Evolutionary conservation across 1,140 invertebrate species (phyloP), one percentile per base, ranked within the genome.

Genomic region (Uloborus diversus): DNA sequence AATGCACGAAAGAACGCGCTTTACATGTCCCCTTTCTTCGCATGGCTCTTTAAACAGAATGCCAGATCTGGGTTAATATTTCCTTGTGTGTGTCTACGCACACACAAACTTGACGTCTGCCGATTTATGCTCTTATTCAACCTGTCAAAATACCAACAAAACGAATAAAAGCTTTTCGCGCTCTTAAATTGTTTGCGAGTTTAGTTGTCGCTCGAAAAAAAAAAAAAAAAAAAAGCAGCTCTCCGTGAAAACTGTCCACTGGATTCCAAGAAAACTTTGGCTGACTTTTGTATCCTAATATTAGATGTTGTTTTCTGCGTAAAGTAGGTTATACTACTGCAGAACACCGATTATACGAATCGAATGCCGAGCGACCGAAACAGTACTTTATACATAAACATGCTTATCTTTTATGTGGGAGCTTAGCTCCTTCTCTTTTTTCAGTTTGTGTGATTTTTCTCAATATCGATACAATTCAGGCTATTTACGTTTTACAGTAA

Each of bases 61-160:
- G 17, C 37, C 17, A 42, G 17, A 64, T 35, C 32, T 64, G 61
- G 61, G 61, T 64, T 64, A 64, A 20, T 35, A 14, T 64, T 64
- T 64, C 33, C 33, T 37, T 64, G 32, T 14, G 17, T 35, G 32
- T 2, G 4, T 35, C 11, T 62, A 17, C 20, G n/a, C 33, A 0
- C 53, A 9, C 13, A 20, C 28, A 27, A 14, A 9, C 61, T 35
- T 64, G 61, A 64, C 61, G 42, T 32, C 61, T 42, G 61, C 35
- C 61, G 61, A 64, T 64, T 64, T 64, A 64, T 64, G 33, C 20
- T 64, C 42, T 64, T 62, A 62, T 64, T 64, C 61, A 64, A 27
- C 17, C 30, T 64, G 61, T 64, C 61, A 64, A 33, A 37, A 64
- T 3, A n/a, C 25, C n/a, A 64, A 9, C 7, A 35, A 35, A 42